phyloP scores from a whole-genome alignment of 2,797 vertebrate species.

The Centroberyx gerrardi region DNA sequence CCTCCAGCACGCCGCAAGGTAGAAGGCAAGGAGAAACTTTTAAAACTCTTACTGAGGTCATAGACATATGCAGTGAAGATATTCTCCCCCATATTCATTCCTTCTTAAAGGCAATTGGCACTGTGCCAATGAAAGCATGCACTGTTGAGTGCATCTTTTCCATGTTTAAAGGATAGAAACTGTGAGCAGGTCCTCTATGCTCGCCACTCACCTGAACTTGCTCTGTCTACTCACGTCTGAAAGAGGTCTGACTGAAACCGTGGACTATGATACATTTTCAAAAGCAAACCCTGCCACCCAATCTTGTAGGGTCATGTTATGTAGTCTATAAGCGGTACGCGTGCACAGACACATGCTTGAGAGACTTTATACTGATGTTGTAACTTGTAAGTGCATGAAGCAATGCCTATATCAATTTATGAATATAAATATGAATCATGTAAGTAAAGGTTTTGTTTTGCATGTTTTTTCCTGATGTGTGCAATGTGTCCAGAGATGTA shows the following conservation, averaged over 20 bases:
- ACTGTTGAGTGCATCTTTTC: neutral
- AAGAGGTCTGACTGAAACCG: neutral
- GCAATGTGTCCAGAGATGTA: no score
- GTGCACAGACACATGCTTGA: no score
- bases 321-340: no score
- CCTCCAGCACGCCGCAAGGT: neutral
- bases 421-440: no score
- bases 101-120: neutral
- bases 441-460: no score
- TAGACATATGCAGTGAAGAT: neutral
- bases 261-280: slow-evolving; percentile 17
- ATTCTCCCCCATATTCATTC: neutral
- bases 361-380: no score
- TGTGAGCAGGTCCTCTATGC: neutral
- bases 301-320: neutral
- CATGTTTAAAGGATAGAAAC: neutral
- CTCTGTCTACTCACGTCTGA: slow-evolving; percentile 7
- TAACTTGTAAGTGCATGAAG: no score
- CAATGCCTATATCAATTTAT: no score
- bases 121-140: neutral
- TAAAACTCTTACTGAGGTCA: neutral
- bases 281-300: neutral
- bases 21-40: slow-evolving; percentile 2
- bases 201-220: neutral
- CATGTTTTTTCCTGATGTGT: no score